Evolutionary conservation across 1,140 invertebrate species (phyloP).

Genomic region (Pygmarrhopalites habei): DNA sequence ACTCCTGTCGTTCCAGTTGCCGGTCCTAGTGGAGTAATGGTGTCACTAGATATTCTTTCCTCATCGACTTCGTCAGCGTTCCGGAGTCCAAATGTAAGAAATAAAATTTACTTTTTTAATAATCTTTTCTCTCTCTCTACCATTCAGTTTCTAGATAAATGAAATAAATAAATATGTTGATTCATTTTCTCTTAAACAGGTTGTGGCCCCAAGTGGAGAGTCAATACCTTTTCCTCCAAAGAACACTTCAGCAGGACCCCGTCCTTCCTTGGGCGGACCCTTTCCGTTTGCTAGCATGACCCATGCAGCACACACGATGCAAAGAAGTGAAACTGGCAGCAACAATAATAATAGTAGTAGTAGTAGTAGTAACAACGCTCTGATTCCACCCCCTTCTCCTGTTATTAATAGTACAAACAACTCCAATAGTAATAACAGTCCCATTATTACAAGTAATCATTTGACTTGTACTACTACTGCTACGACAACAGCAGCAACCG

Average conservation of each 20-base stretch:
- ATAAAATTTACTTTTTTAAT: too few relatives aligned
- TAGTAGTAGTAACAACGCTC: constrained; percentile 29
- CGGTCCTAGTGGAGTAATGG: constrained; percentile 36
- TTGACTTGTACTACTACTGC: background rate
- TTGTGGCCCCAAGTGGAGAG: constrained; percentile 60
- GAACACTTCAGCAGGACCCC: constrained; percentile 12
- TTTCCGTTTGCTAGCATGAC: constrained; percentile 87
- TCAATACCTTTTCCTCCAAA: constrained; percentile 48
- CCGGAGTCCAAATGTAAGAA: constrained; percentile 54
- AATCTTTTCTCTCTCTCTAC: too few relatives aligned
- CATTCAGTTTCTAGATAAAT: too few relatives aligned
- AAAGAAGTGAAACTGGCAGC: constrained; percentile 37
- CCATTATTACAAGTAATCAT: background rate
- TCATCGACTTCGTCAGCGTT: constrained; percentile 46
- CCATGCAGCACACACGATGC: constrained; percentile 60
- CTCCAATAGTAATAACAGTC: background rate
- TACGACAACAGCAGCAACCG: background rate
- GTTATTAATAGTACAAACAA: background rate
- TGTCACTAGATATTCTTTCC: constrained; percentile 28
- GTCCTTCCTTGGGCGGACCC: constrained; percentile 45
- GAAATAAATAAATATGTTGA: too few relatives aligned
- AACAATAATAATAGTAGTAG: constrained; percentile 18
- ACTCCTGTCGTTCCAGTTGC: constrained; percentile 7
- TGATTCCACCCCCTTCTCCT: background rate
- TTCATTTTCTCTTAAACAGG: too few relatives aligned